phyloP scores from a whole-genome alignment of 2,888 invertebrate genomes.

The Lithophane semibrunnea region DNA sequence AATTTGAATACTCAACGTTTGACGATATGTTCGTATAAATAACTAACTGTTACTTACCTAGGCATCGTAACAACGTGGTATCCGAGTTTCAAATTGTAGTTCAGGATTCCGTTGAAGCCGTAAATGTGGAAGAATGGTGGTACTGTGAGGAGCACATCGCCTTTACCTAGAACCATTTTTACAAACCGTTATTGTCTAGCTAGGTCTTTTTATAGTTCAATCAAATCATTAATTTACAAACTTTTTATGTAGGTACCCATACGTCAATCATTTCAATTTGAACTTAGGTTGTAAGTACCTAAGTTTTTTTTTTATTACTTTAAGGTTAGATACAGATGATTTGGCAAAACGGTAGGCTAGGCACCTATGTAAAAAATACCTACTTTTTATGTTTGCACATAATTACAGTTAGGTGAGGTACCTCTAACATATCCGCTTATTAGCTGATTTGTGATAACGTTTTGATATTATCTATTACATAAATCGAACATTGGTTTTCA shows the following conservation, averaged over 20 bases:
- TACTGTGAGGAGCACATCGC: conserved; percentile 91
- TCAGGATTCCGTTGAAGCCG: conserved; percentile 93
- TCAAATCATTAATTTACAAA: neutral
- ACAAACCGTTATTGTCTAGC: neutral
- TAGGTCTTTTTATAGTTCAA: neutral
- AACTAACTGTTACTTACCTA: conserved; percentile 77
- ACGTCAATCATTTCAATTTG: neutral
- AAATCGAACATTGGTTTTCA: conserved; percentile 1
- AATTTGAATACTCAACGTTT: neutral
- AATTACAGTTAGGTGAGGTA: conserved; percentile 1
- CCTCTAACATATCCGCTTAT: conserved; percentile 7
- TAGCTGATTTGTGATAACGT: conserved; percentile 21
- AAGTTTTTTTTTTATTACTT: neutral
- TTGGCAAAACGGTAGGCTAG: conserved; percentile 7
- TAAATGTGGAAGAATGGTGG: conserved; percentile 95
- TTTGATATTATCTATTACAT: conserved; percentile 25
- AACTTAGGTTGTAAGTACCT: no score
- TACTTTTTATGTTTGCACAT: neutral
- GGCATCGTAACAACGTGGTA: conserved; percentile 92
- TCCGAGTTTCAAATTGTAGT: conserved; percentile 91
- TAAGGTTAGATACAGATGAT: neutral
- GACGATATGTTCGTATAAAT: neutral
- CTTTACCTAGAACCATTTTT: conserved; percentile 79
- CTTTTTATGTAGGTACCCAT: no score
- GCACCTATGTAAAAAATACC: neutral